A percentile compares a stretch with the other conserved stretches of the same genome.
These are phyloP conservation scores for Piaya cayana DNA, from an alignment of 2,113 vertebrate genomes.

Conservation along the genomic window DNA sequence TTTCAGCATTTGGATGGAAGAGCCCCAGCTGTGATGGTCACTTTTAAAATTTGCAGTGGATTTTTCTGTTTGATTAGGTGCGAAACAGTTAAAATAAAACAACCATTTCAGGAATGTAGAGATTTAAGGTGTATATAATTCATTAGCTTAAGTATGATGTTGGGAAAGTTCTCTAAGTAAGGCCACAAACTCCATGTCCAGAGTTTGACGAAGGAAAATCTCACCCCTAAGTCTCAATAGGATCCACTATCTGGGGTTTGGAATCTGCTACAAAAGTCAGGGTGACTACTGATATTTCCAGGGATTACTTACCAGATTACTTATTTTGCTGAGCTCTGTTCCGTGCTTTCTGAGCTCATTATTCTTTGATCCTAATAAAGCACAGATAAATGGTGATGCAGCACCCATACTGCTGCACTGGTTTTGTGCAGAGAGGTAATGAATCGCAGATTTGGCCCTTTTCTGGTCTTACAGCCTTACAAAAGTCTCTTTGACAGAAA, in stretches of 20 bases:
- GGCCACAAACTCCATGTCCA: background rate
- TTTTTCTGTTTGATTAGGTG: background rate
- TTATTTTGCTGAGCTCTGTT: background rate
- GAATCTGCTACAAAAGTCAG: background rate
- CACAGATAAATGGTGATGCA: background rate
- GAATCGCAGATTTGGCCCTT: constrained; percentile 31
- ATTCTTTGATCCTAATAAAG: constrained; percentile 2
- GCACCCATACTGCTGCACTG: background rate
- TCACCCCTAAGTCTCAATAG: background rate
- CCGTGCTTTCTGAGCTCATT: background rate
- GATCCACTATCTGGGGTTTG: background rate
- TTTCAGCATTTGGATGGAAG: background rate
- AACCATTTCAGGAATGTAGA: background rate
- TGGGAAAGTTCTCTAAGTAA: background rate
- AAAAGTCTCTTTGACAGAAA: constrained; percentile 61
- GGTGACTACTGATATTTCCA: background rate
- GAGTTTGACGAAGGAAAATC: background rate
- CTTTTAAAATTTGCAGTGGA: background rate
- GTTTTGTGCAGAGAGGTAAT: background rate
- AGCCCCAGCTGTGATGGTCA: background rate
- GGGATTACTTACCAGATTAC: background rate
- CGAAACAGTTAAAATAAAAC: background rate
- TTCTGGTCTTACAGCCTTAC: constrained; percentile 22
- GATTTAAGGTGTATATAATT: background rate
- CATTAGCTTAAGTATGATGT: background rate